Percentiles rank a stretch among this genome's conserved stretches.
Conservation (phyloP, 2,113 vertebrate species). For the Eudorcas thomsonii region DNA sequence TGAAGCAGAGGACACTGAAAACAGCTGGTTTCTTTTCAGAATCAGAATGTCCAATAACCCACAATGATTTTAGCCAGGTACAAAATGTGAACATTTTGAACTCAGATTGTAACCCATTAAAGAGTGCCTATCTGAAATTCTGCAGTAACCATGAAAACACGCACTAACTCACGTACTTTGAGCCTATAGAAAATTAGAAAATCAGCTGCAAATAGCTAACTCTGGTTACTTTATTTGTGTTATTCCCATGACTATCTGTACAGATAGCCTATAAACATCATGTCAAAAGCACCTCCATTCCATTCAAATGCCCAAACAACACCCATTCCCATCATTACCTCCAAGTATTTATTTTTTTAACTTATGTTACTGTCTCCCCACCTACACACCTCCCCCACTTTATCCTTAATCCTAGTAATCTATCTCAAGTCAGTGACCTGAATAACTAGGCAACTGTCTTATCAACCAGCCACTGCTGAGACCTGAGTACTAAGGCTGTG, state of each 20-base stretch:
- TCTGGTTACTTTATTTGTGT: not conserved
- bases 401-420: not conserved
- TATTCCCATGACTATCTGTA: not conserved
- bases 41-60: slow-evolving; percentile 36
- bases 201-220: not conserved
- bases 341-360: not conserved
- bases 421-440: not conserved
- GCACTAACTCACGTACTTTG: not conserved
- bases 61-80: slow-evolving; percentile 48
- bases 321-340: not conserved
- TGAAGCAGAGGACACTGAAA: slow-evolving; percentile 16
- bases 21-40: slow-evolving; percentile 40
- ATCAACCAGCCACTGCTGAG: not conserved
- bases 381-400: accelerated
- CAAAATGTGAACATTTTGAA: slow-evolving; percentile 60
- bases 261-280: not conserved
- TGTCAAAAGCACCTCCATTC: not conserved
- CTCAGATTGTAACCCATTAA: slow-evolving; percentile 42
- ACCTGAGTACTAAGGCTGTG: not conserved
- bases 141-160: slow-evolving; percentile 44
- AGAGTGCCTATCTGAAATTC: slow-evolving; percentile 38
- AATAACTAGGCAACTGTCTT: not conserved
- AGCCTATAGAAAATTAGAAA: not conserved
- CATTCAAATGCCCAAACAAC: not conserved
- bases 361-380: not conserved